phyloP scores from a whole-genome alignment of 2,888 invertebrate species.

The Leptopilina syphax region DNA sequence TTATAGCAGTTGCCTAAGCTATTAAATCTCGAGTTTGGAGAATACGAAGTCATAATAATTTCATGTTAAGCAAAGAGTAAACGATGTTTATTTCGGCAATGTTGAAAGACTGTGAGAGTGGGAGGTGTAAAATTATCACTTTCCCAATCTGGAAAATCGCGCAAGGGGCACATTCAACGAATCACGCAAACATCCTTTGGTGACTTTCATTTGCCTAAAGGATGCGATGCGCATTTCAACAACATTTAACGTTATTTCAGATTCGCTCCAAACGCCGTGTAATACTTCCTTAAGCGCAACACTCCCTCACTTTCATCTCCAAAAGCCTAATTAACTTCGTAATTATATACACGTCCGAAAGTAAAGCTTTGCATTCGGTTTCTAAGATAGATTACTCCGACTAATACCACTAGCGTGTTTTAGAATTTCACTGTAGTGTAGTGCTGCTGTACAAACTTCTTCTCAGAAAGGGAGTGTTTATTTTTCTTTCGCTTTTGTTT shows the following conservation, averaged over 20 bases:
- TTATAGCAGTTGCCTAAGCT: slow-evolving; percentile 13
- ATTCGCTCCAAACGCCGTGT: slow-evolving; percentile 44
- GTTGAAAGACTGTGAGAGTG: not conserved
- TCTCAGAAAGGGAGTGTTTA: no score
- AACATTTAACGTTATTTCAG: slow-evolving; percentile 42
- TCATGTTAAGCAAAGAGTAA: slow-evolving; percentile 1
- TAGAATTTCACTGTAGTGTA: no score
- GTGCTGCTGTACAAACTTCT: no score
- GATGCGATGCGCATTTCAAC: slow-evolving; percentile 46
- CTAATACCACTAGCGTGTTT: no score
- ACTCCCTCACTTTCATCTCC: slow-evolving; percentile 62
- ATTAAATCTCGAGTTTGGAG: slow-evolving; percentile 13
- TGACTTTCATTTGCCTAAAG: slow-evolving; percentile 29
- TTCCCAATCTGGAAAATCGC: slow-evolving; percentile 6
- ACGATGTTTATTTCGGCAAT: slow-evolving; percentile 13
- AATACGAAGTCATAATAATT: slow-evolving; percentile 25
- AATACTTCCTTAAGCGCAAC: slow-evolving; percentile 57
- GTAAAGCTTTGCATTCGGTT: slow-evolving; percentile 51
- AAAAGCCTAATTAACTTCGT: slow-evolving; percentile 67
- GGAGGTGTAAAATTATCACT: slow-evolving; percentile 6
- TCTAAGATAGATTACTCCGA: not conserved
- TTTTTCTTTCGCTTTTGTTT: no score
- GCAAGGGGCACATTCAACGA: not conserved
- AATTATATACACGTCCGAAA: slow-evolving; percentile 63
- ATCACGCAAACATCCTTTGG: slow-evolving; percentile 3